Evolutionary conservation across 1,140 invertebrate genomes (phyloP).

Genomic region (Macrobrachium nipponense): DNA sequence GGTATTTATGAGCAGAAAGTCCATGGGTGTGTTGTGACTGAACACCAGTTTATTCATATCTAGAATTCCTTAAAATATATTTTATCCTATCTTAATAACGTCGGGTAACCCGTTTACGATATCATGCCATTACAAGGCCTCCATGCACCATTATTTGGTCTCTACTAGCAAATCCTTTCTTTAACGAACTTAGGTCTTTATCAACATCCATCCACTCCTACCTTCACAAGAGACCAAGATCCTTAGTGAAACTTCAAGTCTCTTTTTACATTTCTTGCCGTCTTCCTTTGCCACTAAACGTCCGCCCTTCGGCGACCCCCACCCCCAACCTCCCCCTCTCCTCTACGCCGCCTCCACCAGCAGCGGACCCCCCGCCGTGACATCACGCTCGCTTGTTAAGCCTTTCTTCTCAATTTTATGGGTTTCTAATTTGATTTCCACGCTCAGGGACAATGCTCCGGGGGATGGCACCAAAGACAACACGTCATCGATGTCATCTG

Average conservation of each 20-base stretch:
- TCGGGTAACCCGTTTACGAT: no score
- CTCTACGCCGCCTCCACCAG: neutral
- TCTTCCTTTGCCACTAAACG: neutral
- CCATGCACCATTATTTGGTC: no score
- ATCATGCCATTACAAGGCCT: no score
- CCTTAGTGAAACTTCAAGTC: neutral
- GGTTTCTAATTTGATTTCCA: constrained; percentile 58
- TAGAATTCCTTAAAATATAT: no score
- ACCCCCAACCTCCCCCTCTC: neutral
- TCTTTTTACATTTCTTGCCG: constrained; percentile 1
- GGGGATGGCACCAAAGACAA: constrained; percentile 22
- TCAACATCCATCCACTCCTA: no score
- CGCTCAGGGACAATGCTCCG: constrained; percentile 34
- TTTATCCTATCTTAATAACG: no score
- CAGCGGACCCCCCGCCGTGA: neutral
- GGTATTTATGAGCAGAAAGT: no score
- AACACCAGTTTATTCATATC: no score
- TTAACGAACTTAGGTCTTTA: no score
- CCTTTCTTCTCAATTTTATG: constrained; percentile 54
- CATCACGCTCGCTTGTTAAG: constrained; percentile 44
- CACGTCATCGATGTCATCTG: constrained; percentile 32
- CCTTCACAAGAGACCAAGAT: no score
- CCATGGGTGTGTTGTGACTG: no score
- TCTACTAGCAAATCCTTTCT: no score
- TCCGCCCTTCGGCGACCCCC: neutral